A percentile compares a stretch with the other conserved stretches of the same genome.
Conservation (phyloP, 1,140 invertebrate species). For the Watersipora subatra region DNA sequence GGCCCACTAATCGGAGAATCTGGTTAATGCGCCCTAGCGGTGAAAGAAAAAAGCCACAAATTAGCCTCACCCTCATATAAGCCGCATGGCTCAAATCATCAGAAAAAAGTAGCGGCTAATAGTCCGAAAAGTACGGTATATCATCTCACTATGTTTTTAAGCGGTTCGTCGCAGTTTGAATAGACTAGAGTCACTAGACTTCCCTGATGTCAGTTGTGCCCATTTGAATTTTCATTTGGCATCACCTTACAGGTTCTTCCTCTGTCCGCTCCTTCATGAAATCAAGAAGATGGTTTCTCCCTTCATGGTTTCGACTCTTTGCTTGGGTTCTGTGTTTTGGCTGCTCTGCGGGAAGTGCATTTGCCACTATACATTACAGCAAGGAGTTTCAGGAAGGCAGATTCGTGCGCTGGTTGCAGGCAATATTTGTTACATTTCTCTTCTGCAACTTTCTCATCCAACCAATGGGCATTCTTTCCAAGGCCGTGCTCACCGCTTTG, state of each 20-base stretch:
- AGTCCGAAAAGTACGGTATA: too few species aligned
- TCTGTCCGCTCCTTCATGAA: not conserved
- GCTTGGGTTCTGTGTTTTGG: slow-evolving; percentile 25
- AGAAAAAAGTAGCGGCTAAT: too few species aligned
- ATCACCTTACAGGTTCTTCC: not conserved
- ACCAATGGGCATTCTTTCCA: slow-evolving; percentile 23
- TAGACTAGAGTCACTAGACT: too few species aligned
- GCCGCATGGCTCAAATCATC: too few species aligned
- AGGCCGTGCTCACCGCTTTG: slow-evolving; percentile 20
- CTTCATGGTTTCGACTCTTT: slow-evolving; percentile 28
- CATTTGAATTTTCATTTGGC: not conserved
- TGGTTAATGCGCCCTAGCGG: too few species aligned
- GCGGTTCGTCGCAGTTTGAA: too few species aligned
- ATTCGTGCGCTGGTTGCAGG: slow-evolving; percentile 31
- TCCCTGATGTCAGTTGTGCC: too few species aligned
- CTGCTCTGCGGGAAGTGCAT: slow-evolving; percentile 18
- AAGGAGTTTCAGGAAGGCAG: not conserved
- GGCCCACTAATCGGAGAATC: too few species aligned
- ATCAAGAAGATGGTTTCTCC: slow-evolving; percentile 15
- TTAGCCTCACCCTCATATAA: too few species aligned
- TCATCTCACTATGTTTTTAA: too few species aligned
- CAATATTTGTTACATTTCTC: slow-evolving; percentile 34
- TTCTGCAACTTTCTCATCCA: slow-evolving; percentile 34
- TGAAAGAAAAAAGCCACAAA: too few species aligned
- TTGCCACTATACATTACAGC: slow-evolving; percentile 17